Evolutionary conservation across 2,797 vertebrate species (phyloP), one percentile per base, ranked within the genome.

Genomic region (Nannoperca australis): DNA sequence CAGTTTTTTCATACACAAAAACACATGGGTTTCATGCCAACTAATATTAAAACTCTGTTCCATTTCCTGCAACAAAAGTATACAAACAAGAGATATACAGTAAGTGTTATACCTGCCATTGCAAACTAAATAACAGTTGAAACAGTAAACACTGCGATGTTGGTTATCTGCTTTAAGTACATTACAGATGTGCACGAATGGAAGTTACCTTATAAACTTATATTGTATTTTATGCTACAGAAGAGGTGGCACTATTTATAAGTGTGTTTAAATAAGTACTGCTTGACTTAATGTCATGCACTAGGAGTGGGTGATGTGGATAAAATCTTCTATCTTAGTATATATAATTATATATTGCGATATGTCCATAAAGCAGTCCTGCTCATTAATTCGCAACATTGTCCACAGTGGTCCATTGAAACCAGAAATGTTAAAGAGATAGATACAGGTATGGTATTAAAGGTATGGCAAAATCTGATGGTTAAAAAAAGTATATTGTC

Each of bases 121-220:
- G 50, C 36, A 63, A 44, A 55, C 24, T 3, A 60, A 27, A 24
- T 1, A 45, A 38, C 53, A 14, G 12, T 50, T 51, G 12, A 36
- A 67, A 56, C 5, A n/a, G 22, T 24, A 47, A 47, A 56, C 32
- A 68, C 14, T 49, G 22, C 2, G 1, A 32, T 30, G 47, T 34
- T 18, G n/a, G 14, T 53, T 24, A 2, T 34, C 32, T 30, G 15
- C 44, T 67, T 61, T 14, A 15, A 64, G 47, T 54, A 51, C 15
- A 54, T 54, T 27, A 58, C 36, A 13, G 62, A 82, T 60, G 32
- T 24, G 13, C 40, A 62, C 42, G 44, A 50, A 24, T 42, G 56
- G 17, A 17, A n/a, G 32, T 32, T 32, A 6, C 32, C 3, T 1
- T 42, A 9, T 27, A 24, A 38, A 10, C 36, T 11, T 38, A 38